These are phyloP conservation scores for Eupithecia subfuscata DNA, from an alignment of 2,888 invertebrate genomes.

Conservation along the genomic window DNA sequence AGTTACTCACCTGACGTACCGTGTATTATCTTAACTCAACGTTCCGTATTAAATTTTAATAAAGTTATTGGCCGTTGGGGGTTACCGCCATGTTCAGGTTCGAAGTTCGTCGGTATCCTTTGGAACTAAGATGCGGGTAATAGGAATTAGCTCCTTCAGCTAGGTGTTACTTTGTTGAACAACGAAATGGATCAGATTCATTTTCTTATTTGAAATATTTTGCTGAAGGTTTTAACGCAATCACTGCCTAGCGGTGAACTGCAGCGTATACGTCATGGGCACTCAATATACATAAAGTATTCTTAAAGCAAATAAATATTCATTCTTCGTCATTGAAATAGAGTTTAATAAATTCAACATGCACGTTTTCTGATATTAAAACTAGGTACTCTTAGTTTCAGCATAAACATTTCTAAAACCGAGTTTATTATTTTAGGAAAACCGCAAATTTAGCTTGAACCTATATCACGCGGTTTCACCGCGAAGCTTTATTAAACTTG, in stretches of 20 bases:
- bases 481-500: slow-evolving; percentile 26
- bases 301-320: background rate
- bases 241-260: background rate
- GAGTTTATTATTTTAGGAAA: slow-evolving; percentile 25
- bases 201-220: background rate
- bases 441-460: slow-evolving; percentile 33
- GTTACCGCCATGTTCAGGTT: slow-evolving; percentile 26
- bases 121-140: slow-evolving; percentile 2
- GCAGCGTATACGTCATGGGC: background rate
- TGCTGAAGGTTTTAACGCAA: background rate
- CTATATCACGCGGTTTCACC: slow-evolving; percentile 29
- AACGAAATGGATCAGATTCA: background rate
- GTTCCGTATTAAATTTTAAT: slow-evolving; percentile 32
- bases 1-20: slow-evolving; percentile 31
- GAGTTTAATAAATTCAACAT: background rate
- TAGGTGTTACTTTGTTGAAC: background rate
- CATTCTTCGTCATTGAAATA: background rate
- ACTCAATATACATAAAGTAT: too few relatives aligned
- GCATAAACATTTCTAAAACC: slow-evolving; percentile 19
- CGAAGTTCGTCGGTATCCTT: slow-evolving; percentile 27
- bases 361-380: background rate
- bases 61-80: slow-evolving; percentile 31
- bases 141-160: background rate
- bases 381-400: background rate
- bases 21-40: slow-evolving; percentile 30